Evolutionary conservation across 2,888 invertebrate genomes (phyloP), one percentile per base, ranked within the genome.

Genomic region (Nasonia oneida): DNA sequence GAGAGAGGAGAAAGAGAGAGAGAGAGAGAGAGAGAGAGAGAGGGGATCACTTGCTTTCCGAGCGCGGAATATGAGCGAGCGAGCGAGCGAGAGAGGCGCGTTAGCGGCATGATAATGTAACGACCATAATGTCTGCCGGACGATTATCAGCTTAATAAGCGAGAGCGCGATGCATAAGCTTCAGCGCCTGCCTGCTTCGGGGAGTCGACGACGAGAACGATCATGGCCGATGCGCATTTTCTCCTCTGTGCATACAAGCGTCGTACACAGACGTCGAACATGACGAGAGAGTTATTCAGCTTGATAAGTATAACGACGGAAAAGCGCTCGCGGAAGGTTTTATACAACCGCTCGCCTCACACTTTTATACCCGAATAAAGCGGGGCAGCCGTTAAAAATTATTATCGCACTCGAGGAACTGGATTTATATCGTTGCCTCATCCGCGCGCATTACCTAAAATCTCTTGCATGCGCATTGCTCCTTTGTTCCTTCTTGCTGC

Each of bases 131-230:
- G 90, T 90, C 90, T 89, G 91, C 89, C 90, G 89, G 88, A 89
- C 91, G 92, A 92, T 93, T 92, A 92, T 93, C 91, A 90, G 91
- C 90, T 91, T 93, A 93, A 93, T 93, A 92, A 92, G 91, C 91
- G 89, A 90, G 90, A 90, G 89, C 92, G 91, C 92, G 91, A 92
- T 91, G 91, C 90, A 91, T 91, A 90, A 89, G 90, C 88, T 90
- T 89, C 42, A 47, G 73, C 47, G 42, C 39, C 18, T 5, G 71
- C 15, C n/a, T 5, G 73, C 47, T 14, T 23, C 61, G 47, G 67
- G 29, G 67, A 67, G 33, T 23, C 29, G 29, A 67, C 29, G 29
- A 29, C 12, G 29, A 18, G 61, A 23, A 64, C 23, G 67, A 67
- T 42, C 42, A 57, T 50, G 50, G 33, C 33, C 73, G 71, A 81